Percentiles rank a stretch among this genome's conserved stretches.
Evolutionary conservation across 2,797 vertebrate genomes (phyloP).

Genomic region (Paramormyrops hopkinsi): DNA sequence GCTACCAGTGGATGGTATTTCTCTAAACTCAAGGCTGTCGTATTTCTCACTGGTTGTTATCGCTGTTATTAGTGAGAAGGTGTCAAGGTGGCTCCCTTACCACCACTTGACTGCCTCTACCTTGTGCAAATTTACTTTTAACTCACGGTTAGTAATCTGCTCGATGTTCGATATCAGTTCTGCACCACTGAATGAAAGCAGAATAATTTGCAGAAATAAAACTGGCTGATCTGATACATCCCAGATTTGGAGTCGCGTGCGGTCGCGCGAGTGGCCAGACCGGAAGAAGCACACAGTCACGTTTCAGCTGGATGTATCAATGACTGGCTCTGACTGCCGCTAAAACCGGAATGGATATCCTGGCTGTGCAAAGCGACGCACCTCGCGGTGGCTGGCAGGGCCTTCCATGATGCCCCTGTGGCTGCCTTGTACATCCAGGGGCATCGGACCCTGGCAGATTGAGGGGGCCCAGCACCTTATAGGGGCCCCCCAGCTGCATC

Average conservation of each 20-base stretch:
- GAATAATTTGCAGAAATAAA: conserved; percentile 4
- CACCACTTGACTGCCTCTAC: conserved; percentile 15
- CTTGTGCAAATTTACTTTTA: neutral
- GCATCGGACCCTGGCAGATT: neutral
- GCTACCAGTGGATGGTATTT: conserved; percentile 26
- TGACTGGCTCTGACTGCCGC: neutral
- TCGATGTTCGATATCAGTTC: neutral
- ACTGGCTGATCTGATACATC: neutral
- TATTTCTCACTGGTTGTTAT: conserved; percentile 24
- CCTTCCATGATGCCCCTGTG: neutral
- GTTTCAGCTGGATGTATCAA: neutral
- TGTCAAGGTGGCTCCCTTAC: neutral
- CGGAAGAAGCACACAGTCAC: neutral
- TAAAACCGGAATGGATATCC: neutral
- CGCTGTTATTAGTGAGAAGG: conserved; percentile 31
- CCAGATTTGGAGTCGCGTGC: neutral
- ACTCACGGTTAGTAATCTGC: neutral
- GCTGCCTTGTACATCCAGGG: neutral
- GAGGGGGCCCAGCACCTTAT: neutral
- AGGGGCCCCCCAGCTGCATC: neutral
- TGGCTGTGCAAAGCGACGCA: neutral
- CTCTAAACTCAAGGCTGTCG: neutral
- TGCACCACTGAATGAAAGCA: neutral
- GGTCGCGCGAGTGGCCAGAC: neutral
- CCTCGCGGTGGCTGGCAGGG: neutral